Evolutionary conservation across 2,113 vertebrate genomes (phyloP), one percentile per base, ranked within the genome.

Genomic region (Pelecanoides urinatrix): DNA sequence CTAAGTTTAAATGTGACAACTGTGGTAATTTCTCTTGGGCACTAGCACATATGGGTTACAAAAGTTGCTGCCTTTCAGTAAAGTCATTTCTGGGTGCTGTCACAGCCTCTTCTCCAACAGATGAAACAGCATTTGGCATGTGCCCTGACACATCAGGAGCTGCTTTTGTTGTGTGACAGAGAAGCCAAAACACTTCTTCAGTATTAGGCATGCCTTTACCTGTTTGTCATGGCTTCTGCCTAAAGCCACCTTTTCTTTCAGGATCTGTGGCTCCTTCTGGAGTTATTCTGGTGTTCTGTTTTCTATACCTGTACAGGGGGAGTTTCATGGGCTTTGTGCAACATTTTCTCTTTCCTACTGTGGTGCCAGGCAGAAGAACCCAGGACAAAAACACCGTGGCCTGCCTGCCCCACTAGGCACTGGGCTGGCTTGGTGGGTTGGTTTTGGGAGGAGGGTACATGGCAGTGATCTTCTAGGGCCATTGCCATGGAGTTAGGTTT

Each of bases 231-330:
- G 49, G 62, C 75, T 86, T 56, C 62, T 47, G 25, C 40, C 49
- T 73, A 36, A 79, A 91, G 67, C 58, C 40, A 30, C 21, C 20
- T 78, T 68, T 79, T 76, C 14, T 62, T 61, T 76, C 65, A 63
- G 80, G 50, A 66, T 58, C 79, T 38, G 45, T 40, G 21, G 11
- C 67, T 79, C 40, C 25, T 50, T 17, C 55, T 72, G 47, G 26
- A 76, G 16, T 65, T 70, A 15, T 2, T 66, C 38, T 52, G 52
- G 20, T 87, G 26, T 29, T 91, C 38, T 47, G 16, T 42, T 71
- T 79, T 38, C 27, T 38, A 0, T 23, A 21, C 0, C 0, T 13
- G 7, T 77, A 3, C 10, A 50, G n/a, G 17, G 49, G 7, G 17
- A 58, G 23, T 63, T 68, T 25, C 16, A 9, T n/a, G 26, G 32